These are phyloP conservation scores for Dryadula phaetusa DNA, from an alignment of 2,888 invertebrate species.

Conservation along the genomic window DNA sequence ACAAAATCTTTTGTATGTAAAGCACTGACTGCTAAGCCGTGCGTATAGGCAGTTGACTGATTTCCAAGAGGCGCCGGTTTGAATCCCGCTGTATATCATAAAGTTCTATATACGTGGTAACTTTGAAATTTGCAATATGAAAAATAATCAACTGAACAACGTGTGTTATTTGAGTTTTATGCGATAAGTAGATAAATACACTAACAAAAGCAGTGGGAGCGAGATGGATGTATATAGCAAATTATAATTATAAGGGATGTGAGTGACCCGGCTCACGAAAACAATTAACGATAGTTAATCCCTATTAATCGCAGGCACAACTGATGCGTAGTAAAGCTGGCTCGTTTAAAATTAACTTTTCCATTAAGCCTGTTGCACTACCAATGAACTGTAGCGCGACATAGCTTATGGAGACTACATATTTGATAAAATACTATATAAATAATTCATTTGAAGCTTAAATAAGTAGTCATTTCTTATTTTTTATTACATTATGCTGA, in stretches of 20 bases:
- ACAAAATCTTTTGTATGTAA: too few relatives aligned
- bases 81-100: too few relatives aligned
- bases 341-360: slow-evolving; percentile 49
- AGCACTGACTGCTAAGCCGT: too few relatives aligned
- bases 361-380: slow-evolving; percentile 45
- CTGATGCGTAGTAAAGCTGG: slow-evolving; percentile 44
- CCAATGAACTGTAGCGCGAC: slow-evolving; percentile 38
- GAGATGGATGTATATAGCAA: slow-evolving; percentile 33
- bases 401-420: slow-evolving; percentile 35
- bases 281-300: slow-evolving; percentile 46
- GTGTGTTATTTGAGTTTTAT: too few relatives aligned
- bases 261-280: slow-evolving; percentile 40
- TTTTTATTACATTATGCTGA: too few relatives aligned
- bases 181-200: neutral
- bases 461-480: too few relatives aligned
- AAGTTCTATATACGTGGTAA: too few relatives aligned
- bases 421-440: slow-evolving; percentile 23
- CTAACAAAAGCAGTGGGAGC: slow-evolving; percentile 3
- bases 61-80: too few relatives aligned
- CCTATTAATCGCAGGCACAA: slow-evolving; percentile 43
- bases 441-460: slow-evolving; percentile 19
- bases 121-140: too few relatives aligned
- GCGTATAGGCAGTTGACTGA: too few relatives aligned
- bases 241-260: slow-evolving; percentile 31
- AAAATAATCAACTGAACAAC: too few relatives aligned